Base-by-base conservation (phyloP, 2,888 invertebrate species). In the Tiliacea citrago region DNA sequence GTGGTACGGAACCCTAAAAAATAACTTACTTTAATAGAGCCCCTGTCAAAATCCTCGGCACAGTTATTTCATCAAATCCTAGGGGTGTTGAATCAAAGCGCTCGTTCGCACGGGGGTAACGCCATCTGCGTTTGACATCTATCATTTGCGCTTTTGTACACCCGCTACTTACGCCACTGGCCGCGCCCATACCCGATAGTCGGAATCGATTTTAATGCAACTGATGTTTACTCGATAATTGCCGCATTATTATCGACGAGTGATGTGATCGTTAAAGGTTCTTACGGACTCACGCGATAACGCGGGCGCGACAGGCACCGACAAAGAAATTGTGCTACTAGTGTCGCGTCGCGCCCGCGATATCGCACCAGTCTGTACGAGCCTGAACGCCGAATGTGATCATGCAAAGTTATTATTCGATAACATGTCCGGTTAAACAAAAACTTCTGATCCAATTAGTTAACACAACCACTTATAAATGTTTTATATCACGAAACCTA, bases 61-160 rank as follows among this genome's bases (percentile, higher is more conserved):
- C 76, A 85, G 89, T 88, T 87, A 87, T 87, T 88, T 89, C 83
- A 83, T 82, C 82, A 85, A 88, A 88, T 88, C 88, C 72, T 68
- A 76, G 82, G 89, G 90, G 88, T 83, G 86, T 89, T 45, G 75
- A 92, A 91, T 92, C 90, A 92, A 87, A 88, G 90, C 89, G 83
- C 85, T 88, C 87, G 88, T 76, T 82, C 75, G 79, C 80, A 79
- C 84, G 85, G 79, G 85, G 86, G 85, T 74, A 73, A 76, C 83
- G 88, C 88, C 92, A 94, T 95, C 93, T 95, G 95, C 91, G 90
- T 89, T 87, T 92, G 95, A 94, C 94, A 65, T 77, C 91, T 94
- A 92, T 94, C 90, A 94, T 95, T 95, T 95, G 94, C 90, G 92
- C 94, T 93, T 94, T 93, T 94, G 91, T 90, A 91, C 94, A 92